phyloP scores from a whole-genome alignment of 2,888 invertebrate species.

The Spodoptera picta region DNA sequence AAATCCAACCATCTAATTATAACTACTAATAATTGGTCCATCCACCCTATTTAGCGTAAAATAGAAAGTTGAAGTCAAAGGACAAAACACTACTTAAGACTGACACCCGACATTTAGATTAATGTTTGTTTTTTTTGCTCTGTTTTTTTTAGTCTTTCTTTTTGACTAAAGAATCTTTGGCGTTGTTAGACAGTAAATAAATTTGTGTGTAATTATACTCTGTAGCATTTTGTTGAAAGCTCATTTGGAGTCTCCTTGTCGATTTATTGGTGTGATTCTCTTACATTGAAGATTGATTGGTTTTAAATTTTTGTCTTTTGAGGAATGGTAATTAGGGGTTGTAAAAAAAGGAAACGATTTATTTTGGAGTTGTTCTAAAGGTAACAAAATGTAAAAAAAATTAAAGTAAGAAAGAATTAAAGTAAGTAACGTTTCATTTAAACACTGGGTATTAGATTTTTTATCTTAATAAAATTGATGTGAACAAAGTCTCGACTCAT shows the following conservation, averaged over 20 bases:
- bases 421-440: too few species aligned
- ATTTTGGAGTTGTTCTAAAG: neutral
- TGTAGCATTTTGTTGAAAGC: constrained; percentile 83
- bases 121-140: constrained; percentile 71
- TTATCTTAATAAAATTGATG: neutral
- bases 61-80: constrained; percentile 71
- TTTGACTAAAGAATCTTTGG: constrained; percentile 65
- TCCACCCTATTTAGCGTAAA: constrained; percentile 56
- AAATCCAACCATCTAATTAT: constrained; percentile 20
- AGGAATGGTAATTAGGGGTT: constrained; percentile 42
- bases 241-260: constrained; percentile 75
- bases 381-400: too few species aligned
- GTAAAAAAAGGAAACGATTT: constrained; percentile 8
- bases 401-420: too few species aligned
- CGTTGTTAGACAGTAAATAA: constrained; percentile 77
- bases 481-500: neutral
- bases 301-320: constrained; percentile 51
- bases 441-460: too few species aligned
- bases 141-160: constrained; percentile 47
- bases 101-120: constrained; percentile 75
- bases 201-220: constrained; percentile 82
- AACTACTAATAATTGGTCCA: constrained; percentile 31
- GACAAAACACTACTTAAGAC: constrained; percentile 76
- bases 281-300: constrained; percentile 56
- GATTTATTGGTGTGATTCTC: constrained; percentile 73